phyloP scores from a whole-genome alignment of 1,140 invertebrate genomes.

The Meloidogyne chitwoodi region DNA sequence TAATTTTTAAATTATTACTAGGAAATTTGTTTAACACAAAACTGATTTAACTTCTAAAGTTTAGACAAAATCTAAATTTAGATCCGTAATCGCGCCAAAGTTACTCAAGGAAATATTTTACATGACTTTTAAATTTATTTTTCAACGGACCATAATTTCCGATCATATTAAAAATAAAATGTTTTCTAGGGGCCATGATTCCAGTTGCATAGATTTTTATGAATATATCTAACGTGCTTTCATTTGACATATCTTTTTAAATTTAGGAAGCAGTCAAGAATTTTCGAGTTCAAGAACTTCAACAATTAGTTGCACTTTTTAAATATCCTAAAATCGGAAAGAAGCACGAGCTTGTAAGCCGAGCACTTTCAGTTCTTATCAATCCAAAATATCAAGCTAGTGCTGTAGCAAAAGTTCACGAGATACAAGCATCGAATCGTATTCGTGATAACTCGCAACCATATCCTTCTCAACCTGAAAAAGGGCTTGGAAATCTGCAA shows the following conservation, averaged over 20 bases:
- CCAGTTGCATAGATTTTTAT: background rate
- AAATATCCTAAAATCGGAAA: slow-evolving; percentile 78
- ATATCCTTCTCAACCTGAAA: slow-evolving; percentile 11
- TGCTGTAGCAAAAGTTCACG: slow-evolving; percentile 31
- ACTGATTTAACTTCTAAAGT: no score
- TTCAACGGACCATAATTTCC: no score
- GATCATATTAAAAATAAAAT: no score
- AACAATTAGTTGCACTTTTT: slow-evolving; percentile 75
- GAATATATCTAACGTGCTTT: background rate
- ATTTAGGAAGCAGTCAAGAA: slow-evolving; percentile 26
- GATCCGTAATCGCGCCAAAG: no score
- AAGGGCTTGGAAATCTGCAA: background rate
- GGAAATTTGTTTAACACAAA: no score
- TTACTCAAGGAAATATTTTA: no score
- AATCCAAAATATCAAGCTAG: slow-evolving; percentile 70
- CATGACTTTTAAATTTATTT: no score
- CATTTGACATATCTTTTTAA: background rate
- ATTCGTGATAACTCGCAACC: slow-evolving; percentile 9
- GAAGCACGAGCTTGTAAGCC: slow-evolving; percentile 77
- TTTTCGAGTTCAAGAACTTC: slow-evolving; percentile 63
- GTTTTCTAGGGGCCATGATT: background rate
- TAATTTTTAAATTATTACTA: no score
- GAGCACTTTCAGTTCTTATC: slow-evolving; percentile 72
- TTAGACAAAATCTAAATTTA: no score
- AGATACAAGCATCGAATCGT: slow-evolving; percentile 29